phyloP scores from a whole-genome alignment of 2,888 invertebrate genomes.

The Petrolisthes cinctipes region DNA sequence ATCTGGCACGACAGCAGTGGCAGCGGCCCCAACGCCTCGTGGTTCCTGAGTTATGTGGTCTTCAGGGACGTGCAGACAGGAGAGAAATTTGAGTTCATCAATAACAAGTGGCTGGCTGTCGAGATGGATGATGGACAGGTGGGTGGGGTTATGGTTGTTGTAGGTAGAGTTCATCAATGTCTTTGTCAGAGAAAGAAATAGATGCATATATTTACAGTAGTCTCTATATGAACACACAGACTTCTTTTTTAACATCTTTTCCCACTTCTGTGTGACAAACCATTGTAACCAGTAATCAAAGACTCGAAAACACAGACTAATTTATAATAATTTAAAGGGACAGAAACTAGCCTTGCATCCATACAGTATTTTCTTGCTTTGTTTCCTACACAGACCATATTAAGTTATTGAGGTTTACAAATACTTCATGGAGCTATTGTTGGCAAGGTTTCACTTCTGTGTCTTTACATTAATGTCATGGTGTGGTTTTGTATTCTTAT shows the following conservation, averaged over 20 bases:
- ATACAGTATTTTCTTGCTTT: too few species aligned
- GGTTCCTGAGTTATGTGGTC: constrained; percentile 71
- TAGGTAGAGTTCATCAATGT: not conserved
- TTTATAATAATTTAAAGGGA: too few species aligned
- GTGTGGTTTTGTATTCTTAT: too few species aligned
- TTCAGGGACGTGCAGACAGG: constrained; percentile 72
- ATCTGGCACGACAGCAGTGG: constrained; percentile 73
- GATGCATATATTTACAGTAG: not conserved
- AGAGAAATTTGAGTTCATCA: constrained; percentile 70
- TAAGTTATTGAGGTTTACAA: too few species aligned
- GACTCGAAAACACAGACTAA: too few species aligned
- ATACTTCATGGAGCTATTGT: too few species aligned
- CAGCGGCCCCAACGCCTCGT: constrained; percentile 70
- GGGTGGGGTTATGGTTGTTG: constrained; percentile 37
- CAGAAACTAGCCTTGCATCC: too few species aligned
- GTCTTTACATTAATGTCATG: too few species aligned
- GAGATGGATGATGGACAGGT: constrained; percentile 73
- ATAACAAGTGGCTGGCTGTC: constrained; percentile 72
- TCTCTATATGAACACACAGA: too few species aligned
- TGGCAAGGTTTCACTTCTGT: too few species aligned
- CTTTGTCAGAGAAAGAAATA: not conserved
- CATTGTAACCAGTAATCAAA: not conserved
- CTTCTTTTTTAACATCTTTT: not conserved
- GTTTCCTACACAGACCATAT: too few species aligned
- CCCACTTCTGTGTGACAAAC: too few species aligned